phyloP scores from a whole-genome alignment of 2,113 vertebrate genomes.

The Caranx ignobilis region DNA sequence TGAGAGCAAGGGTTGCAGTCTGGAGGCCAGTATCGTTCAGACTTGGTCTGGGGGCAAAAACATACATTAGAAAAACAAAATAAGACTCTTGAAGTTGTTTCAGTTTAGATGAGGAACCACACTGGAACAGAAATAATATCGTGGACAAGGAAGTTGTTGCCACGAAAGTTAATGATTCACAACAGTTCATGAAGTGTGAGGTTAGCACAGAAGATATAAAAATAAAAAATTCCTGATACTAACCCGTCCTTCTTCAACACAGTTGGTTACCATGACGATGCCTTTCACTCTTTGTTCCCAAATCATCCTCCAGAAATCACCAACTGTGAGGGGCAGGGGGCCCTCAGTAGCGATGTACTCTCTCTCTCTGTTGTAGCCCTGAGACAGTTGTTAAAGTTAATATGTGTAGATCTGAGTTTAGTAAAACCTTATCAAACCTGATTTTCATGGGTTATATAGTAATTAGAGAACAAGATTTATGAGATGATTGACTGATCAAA shows the following conservation, averaged over 20 bases:
- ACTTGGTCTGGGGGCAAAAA: constrained; percentile 82
- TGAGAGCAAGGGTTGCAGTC: constrained; percentile 72
- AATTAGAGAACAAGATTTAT: background rate
- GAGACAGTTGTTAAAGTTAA: background rate
- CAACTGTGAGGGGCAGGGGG: constrained; percentile 85
- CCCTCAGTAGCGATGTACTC: constrained; percentile 91
- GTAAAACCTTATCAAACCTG: background rate
- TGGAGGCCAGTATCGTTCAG: constrained; percentile 89
- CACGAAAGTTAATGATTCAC: background rate
- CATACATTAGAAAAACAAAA: background rate
- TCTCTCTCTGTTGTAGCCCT: constrained; percentile 83
- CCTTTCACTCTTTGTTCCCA: constrained; percentile 87
- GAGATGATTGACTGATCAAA: background rate
- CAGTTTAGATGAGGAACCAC: background rate
- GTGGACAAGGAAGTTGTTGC: background rate
- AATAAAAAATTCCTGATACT: constrained; percentile 37
- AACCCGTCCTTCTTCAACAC: constrained; percentile 85
- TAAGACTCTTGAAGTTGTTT: background rate
- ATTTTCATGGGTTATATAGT: background rate
- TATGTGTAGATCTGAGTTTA: background rate
- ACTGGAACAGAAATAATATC: background rate
- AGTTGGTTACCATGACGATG: constrained; percentile 92
- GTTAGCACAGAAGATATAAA: background rate
- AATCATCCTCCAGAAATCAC: constrained; percentile 91
- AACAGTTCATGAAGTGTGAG: background rate